phyloP scores from a whole-genome alignment of 2,113 vertebrate species.

The Herpetotheres cachinnans region DNA sequence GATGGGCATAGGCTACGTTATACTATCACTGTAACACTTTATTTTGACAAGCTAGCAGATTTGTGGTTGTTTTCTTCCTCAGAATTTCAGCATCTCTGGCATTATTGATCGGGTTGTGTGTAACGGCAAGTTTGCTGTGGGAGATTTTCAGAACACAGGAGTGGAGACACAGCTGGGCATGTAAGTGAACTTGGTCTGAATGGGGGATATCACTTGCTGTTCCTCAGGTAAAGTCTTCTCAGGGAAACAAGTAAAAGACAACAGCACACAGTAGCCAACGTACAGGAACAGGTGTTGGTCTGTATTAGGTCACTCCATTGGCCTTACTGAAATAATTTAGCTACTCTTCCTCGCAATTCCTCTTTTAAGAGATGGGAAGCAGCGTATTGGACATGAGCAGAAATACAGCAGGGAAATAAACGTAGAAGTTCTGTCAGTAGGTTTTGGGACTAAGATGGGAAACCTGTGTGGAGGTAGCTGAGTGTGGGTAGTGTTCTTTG shows the following conservation, averaged over 20 bases:
- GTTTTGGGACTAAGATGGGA: not conserved
- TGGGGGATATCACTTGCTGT: not conserved
- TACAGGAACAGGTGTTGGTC: not conserved
- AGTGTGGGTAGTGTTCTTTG: not conserved
- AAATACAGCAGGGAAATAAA: not conserved
- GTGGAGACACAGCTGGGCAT: not conserved
- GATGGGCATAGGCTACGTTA: not conserved
- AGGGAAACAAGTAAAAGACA: not conserved
- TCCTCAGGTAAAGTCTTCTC: not conserved
- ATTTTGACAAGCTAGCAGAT: constrained; percentile 16
- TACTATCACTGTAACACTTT: not conserved
- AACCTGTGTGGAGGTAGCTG: not conserved
- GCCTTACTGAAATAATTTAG: not conserved
- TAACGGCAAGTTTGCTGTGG: not conserved
- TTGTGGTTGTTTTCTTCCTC: not conserved
- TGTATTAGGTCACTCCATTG: not conserved
- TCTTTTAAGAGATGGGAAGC: not conserved
- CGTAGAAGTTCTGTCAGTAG: rapidly evolving
- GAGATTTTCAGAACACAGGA: not conserved
- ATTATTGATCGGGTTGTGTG: not conserved
- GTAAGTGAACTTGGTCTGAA: rapidly evolving
- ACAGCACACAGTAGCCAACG: not conserved
- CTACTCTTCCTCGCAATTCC: not conserved
- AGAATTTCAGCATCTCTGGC: not conserved
- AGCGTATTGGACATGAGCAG: not conserved